Conservation (phyloP, 2,797 vertebrate genomes). For the Chelonia mydas region DNA sequence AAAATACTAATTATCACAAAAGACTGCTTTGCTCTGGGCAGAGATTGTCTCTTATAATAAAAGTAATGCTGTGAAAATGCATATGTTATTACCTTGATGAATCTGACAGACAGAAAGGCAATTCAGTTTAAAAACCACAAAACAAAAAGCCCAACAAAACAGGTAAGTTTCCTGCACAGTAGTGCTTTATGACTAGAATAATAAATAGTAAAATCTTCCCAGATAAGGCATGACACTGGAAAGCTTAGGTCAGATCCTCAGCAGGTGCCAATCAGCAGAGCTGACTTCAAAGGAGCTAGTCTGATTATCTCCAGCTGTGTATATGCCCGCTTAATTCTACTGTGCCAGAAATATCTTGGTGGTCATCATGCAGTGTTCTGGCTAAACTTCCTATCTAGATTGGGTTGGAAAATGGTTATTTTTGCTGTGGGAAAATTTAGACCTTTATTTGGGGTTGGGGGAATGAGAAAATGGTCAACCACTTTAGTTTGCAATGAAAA, state of each 20-base stretch:
- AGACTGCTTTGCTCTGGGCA: background rate
- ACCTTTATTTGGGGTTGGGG: background rate
- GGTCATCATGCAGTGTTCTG: background rate
- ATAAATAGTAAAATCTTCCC: rapidly evolving
- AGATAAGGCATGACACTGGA: background rate
- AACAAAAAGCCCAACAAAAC: background rate
- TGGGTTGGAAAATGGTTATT: background rate
- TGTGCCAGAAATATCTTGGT: background rate
- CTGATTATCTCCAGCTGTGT: background rate
- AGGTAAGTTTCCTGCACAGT: background rate
- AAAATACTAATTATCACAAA: background rate
- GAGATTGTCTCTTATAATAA: background rate
- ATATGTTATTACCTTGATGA: background rate
- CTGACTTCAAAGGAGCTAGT: background rate
- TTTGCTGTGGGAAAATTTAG: background rate
- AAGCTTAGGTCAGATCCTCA: background rate
- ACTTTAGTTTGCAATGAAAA: background rate
- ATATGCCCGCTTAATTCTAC: background rate
- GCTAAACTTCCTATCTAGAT: background rate
- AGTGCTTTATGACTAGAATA: background rate
- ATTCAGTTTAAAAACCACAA: background rate
- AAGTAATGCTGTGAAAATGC: background rate
- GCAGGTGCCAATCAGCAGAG: background rate
- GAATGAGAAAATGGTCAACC: background rate
- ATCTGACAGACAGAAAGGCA: background rate